Percentiles rank a stretch among this genome's conserved stretches.
These are phyloP conservation scores for Axinella damicornis DNA, from an alignment of 37 sponge, comb jelly and placozoan species.

Conservation along the genomic window DNA sequence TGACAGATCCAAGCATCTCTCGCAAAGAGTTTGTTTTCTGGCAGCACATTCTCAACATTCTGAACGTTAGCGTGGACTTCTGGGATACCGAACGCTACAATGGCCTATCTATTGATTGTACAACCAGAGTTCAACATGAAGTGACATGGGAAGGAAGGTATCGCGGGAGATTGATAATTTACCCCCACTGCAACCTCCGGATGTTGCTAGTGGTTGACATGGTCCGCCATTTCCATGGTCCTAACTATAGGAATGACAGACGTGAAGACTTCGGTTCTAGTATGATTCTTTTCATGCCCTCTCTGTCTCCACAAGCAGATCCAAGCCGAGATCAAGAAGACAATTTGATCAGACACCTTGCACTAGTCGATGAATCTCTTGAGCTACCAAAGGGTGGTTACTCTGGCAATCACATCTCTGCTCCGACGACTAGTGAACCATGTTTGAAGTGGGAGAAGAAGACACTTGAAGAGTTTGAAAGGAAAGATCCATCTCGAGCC, in stretches of 20 bases:
- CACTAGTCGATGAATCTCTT: conserved; percentile 12
- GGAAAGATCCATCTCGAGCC: conserved; percentile 27
- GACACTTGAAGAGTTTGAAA: conserved; percentile 35
- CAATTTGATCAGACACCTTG: conserved; percentile 18
- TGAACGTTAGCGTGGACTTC: conserved; percentile 58
- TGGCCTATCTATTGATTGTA: conserved; percentile 59
- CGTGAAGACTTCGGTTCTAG: conserved; percentile 35
- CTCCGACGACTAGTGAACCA: not conserved
- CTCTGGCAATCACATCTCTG: conserved; percentile 30
- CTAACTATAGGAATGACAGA: not conserved
- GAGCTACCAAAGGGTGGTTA: conserved; percentile 35
- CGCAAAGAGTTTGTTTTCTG: conserved; percentile 74
- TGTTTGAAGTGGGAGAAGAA: conserved; percentile 47
- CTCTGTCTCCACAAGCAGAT: not conserved
- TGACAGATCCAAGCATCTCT: conserved; percentile 50
- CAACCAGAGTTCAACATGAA: conserved; percentile 39
- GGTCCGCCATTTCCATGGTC: conserved; percentile 64
- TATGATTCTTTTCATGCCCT: conserved; percentile 53
- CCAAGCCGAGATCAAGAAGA: conserved; percentile 29
- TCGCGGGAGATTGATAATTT: conserved; percentile 61
- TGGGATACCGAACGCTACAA: conserved; percentile 74
- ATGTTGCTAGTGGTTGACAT: conserved; percentile 40
- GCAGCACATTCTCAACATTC: conserved; percentile 58
- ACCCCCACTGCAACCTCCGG: conserved; percentile 55
- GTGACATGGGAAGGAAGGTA: conserved; percentile 67